These are phyloP conservation scores for Rhadinocentrus ornatus DNA, from an alignment of 2,797 vertebrate genomes.

Conservation along the genomic window DNA sequence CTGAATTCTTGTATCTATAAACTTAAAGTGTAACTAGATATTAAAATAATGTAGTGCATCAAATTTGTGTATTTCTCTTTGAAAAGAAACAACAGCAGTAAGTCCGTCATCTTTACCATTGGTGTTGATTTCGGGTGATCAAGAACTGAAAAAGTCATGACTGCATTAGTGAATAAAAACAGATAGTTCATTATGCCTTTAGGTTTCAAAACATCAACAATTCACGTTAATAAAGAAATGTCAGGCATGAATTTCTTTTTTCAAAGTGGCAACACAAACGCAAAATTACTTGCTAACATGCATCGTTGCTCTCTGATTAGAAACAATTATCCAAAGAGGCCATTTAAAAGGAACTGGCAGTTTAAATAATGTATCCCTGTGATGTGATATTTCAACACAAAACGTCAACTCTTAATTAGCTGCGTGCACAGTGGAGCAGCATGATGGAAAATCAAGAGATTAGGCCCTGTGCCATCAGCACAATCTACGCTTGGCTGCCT, in stretches of 20 bases:
- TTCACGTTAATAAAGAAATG: slow-evolving; percentile 9
- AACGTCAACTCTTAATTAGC: slow-evolving; percentile 67
- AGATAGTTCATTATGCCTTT: not conserved
- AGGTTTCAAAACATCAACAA: slow-evolving; percentile 8
- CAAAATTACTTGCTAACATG: slow-evolving; percentile 34
- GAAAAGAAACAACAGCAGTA: not conserved
- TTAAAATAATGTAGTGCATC: not conserved
- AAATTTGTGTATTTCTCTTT: not conserved
- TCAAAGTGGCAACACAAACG: slow-evolving; percentile 23
- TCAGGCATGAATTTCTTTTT: not conserved
- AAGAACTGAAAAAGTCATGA: not conserved
- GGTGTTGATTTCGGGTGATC: not conserved
- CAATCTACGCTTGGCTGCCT: slow-evolving; percentile 61
- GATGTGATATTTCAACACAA: slow-evolving; percentile 47
- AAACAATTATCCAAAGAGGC: slow-evolving; percentile 48
- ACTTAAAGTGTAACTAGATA: not conserved
- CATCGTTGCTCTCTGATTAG: slow-evolving; percentile 48
- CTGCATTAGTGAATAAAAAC: not conserved
- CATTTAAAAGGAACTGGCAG: slow-evolving; percentile 45
- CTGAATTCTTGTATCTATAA: not conserved
- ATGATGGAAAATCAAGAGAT: slow-evolving; percentile 74
- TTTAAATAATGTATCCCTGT: slow-evolving; percentile 37
- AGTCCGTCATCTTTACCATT: not conserved
- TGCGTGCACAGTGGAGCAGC: slow-evolving; percentile 52
- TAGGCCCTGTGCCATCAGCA: slow-evolving; percentile 64